Base-by-base conservation (phyloP, 2,797 vertebrate species). In the Sebastes jordani region DNA sequence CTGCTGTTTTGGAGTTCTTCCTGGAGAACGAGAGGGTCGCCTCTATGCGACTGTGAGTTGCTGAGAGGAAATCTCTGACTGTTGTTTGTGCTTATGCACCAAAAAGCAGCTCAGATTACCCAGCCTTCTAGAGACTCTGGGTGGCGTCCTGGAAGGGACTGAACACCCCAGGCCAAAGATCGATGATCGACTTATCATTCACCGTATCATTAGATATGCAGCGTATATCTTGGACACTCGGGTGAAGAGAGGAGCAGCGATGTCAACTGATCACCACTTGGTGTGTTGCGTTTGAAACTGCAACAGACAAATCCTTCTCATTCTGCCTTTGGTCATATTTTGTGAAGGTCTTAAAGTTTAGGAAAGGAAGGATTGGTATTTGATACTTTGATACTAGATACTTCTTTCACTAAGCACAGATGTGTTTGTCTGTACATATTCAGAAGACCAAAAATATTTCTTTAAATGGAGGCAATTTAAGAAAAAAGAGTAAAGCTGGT, bases 31-130 rank as follows among this genome's bases (percentile, higher is more conserved):
- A 46, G 42, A 46, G 16, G 42, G 42, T 46, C 7, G 3, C 42
- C 42, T 46, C 42, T 46, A 0, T 1, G 16, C 42, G 42, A 0
- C 16, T 46, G 42, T 2, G 1, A 46, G 42, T 46, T 16, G 0
- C 42, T 18, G 4, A 46, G 16, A 46, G 42, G 42, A 46, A 46
- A 46, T 46, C 16, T 18, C 42, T 46, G 42, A 46, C 6, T 46
- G 16, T 18, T 46, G 38, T 46, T 46, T 18, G 42, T 18, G 42
- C 42, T 46, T 46, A 46, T 18, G 42, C 42, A 46, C 42, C 16
- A 18, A 46, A 46, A 46, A 46, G 42, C 42, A 46, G 42, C 16
- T 18, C 42, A 42, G 38, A 42, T 6, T 16, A 42, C 14, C 38
- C 38, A 42, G 14, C 14, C 38, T 42, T 42, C 38, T 16, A 16